phyloP scores from a whole-genome alignment of 2,888 invertebrate genomes.

The Drosophila stalkeri region DNA sequence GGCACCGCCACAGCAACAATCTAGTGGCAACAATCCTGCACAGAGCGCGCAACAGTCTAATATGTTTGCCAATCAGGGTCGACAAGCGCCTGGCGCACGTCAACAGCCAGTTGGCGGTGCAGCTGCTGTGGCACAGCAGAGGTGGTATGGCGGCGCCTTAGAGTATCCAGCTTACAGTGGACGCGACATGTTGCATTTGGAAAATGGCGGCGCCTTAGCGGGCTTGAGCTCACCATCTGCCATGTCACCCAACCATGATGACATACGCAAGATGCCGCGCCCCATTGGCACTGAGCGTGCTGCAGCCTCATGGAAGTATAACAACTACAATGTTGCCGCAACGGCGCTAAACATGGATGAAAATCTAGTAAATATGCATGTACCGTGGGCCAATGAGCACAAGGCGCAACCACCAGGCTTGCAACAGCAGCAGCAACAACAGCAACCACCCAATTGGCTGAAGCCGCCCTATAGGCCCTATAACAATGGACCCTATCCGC shows the following conservation, averaged over 20 bases:
- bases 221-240: slow-evolving; percentile 84
- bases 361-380: slow-evolving; percentile 46
- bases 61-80: slow-evolving; percentile 78
- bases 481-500: slow-evolving; percentile 74
- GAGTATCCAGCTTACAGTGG: slow-evolving; percentile 76
- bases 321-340: slow-evolving; percentile 79
- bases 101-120: slow-evolving; percentile 59
- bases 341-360: slow-evolving; percentile 71
- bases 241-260: slow-evolving; percentile 85
- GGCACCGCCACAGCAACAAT: slow-evolving; percentile 45
- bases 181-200: slow-evolving; percentile 83
- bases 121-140: slow-evolving; percentile 61
- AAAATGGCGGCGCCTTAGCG: slow-evolving; percentile 81
- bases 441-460: slow-evolving; percentile 70
- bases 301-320: slow-evolving; percentile 84
- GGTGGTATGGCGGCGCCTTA: slow-evolving; percentile 76
- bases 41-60: slow-evolving; percentile 59
- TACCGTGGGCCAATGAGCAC: slow-evolving; percentile 67
- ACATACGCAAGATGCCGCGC: slow-evolving; percentile 86
- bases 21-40: slow-evolving; percentile 64
- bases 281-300: slow-evolving; percentile 93
- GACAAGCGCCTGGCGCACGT: slow-evolving; percentile 54
- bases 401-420: slow-evolving; percentile 67
- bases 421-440: slow-evolving; percentile 73
- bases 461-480: slow-evolving; percentile 79